Conservation (phyloP, 2,888 invertebrate species). For the Monoplex corrugatus region DNA sequence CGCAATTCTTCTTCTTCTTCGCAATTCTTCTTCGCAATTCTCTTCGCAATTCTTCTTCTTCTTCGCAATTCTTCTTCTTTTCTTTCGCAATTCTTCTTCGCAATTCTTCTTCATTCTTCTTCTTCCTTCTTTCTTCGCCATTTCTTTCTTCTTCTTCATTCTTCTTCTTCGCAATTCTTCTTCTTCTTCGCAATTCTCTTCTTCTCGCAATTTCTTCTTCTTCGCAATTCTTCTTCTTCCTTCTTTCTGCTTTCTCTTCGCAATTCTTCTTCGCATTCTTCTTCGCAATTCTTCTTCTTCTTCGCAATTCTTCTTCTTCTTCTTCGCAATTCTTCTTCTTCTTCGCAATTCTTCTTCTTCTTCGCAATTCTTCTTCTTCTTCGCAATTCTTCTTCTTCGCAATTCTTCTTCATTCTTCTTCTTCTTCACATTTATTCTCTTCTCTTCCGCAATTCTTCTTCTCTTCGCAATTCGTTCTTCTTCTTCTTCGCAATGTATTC, state of each 20-base stretch:
- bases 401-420: background rate
- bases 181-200: background rate
- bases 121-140: background rate
- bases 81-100: background rate
- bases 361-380: background rate
- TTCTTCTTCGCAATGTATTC: too few species aligned
- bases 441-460: background rate
- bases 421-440: background rate
- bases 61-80: too few species aligned
- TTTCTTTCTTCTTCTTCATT: background rate
- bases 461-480: too few species aligned
- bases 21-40: too few species aligned
- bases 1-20: too few species aligned
- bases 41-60: too few species aligned
- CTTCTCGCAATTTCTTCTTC: background rate
- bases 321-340: too few species aligned
- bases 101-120: background rate
- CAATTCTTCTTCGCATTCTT: too few species aligned
- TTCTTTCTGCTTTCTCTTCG: too few species aligned
- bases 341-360: background rate
- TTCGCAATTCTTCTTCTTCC: background rate
- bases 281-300: too few species aligned
- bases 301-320: too few species aligned
- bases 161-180: background rate
- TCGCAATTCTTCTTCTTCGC: background rate